phyloP scores from a whole-genome alignment of 2,113 vertebrate genomes.

The Mesocricetus auratus region DNA sequence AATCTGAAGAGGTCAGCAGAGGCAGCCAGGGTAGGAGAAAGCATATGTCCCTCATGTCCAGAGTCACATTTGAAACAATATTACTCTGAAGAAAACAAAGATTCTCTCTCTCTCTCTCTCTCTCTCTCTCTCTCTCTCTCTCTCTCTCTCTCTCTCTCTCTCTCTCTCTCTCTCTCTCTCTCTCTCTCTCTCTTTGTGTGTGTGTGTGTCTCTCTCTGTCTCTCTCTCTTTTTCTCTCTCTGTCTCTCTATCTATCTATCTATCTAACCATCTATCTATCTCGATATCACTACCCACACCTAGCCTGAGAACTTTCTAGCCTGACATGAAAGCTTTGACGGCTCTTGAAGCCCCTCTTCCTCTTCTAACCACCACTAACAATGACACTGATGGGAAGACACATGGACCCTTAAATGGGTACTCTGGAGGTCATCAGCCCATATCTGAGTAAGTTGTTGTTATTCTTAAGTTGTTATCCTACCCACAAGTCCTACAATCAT shows the following conservation, averaged over 20 bases:
- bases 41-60: not conserved
- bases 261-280: too few relatives aligned
- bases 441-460: conserved; percentile 56
- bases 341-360: not conserved
- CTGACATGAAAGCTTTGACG: not conserved
- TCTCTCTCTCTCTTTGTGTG: too few relatives aligned
- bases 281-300: not conserved
- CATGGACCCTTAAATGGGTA: not conserved
- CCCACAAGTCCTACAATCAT: not conserved
- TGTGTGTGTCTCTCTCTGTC: too few relatives aligned
- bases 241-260: too few relatives aligned
- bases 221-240: too few relatives aligned
- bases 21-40: not conserved
- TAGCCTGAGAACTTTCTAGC: not conserved
- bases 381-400: not conserved
- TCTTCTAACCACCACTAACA: not conserved
- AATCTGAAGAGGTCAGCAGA: not conserved
- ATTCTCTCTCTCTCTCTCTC: too few relatives aligned
- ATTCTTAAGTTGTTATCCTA: not conserved
- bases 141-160: too few relatives aligned
- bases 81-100: too few relatives aligned
- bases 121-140: too few relatives aligned
- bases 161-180: too few relatives aligned
- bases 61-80: not conserved
- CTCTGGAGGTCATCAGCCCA: not conserved